Percentiles rank a stretch among this genome's conserved stretches.
phyloP scores from a whole-genome alignment of 2,797 vertebrate genomes.

The Myotis findleyi region DNA sequence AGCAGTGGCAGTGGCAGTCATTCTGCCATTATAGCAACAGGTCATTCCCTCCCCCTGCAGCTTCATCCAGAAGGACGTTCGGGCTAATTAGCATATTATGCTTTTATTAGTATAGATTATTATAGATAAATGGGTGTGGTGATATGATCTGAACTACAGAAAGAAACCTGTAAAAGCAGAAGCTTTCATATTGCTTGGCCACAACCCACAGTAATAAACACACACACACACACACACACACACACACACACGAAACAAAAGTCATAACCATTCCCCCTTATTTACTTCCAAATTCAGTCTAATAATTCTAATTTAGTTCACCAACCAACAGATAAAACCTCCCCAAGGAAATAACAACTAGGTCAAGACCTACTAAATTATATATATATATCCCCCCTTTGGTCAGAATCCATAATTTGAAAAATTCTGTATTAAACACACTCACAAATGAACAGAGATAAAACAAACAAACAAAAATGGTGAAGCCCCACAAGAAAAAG shows the following conservation, averaged over 20 bases:
- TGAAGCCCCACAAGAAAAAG: background rate
- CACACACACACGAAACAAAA: background rate
- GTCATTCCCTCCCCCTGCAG: no score
- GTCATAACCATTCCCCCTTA: background rate
- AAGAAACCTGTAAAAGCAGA: constrained; percentile 21
- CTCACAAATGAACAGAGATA: constrained; percentile 5
- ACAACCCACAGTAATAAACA: background rate
- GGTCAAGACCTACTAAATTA: background rate
- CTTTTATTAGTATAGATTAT: no score
- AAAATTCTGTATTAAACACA: constrained; percentile 3
- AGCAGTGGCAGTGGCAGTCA: no score
- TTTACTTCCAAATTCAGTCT: constrained; percentile 15
- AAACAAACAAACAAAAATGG: background rate
- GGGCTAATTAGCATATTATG: no score
- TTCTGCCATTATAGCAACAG: no score
- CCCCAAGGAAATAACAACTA: background rate
- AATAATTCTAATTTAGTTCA: background rate
- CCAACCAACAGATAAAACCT: background rate
- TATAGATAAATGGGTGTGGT: background rate
- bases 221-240: background rate
- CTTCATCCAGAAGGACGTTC: no score
- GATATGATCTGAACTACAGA: background rate
- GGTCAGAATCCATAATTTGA: background rate
- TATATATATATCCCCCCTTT: background rate
- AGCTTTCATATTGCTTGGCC: background rate